Base-by-base conservation (phyloP, 2,113 vertebrate genomes). In the Hippotragus niger region DNA sequence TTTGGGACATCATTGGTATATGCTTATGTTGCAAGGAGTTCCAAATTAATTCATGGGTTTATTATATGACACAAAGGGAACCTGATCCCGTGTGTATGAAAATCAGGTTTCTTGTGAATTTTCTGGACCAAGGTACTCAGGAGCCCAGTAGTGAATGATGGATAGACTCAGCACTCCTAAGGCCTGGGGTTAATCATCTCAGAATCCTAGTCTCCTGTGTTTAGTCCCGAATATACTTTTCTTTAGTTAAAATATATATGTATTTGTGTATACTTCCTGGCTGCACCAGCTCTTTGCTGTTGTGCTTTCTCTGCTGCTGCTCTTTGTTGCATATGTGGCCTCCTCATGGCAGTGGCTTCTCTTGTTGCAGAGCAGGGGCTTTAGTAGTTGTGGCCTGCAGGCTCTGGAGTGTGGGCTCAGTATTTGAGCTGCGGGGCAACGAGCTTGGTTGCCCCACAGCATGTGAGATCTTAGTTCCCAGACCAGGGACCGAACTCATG, bases 1-100 rank as follows among this genome's bases (percentile, higher is more conserved):
- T 97, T 93, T 93, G 95, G 87, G 95, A 96, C 83, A 90, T 93
- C 91, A 82, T 58, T 93, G 89, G 83, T 55, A 88, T 94, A 52
- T 50, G 85, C 94, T 97, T 90, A 93, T 81, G 86, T 80, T 96
- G 90, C 60, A 76, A 90, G 53, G 87, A 57, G 33, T 94, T 97
- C 91, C 67, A 96, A 53, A 97, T 93, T 64, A 95, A 98, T 86
- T 31, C 29, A 31, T 74, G 89, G 55, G 60, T 67, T 90, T 94
- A 93, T 93, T 94, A 81, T 47, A 62, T 84, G 76, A 87, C 89
- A 90, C 14, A 11, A n/a, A 60, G 83, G 57, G 84, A 85, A 60
- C 31, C 27, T 25, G 45, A 58, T 84, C 40, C 67, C 31, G 7
- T 43, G 31, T 15, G 55, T 86, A 90, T 82, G 94, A 88, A 91